A percentile compares a stretch with the other conserved stretches of the same genome.
Conservation (phyloP, 2,113 vertebrate genomes). For the Canis aureus region DNA sequence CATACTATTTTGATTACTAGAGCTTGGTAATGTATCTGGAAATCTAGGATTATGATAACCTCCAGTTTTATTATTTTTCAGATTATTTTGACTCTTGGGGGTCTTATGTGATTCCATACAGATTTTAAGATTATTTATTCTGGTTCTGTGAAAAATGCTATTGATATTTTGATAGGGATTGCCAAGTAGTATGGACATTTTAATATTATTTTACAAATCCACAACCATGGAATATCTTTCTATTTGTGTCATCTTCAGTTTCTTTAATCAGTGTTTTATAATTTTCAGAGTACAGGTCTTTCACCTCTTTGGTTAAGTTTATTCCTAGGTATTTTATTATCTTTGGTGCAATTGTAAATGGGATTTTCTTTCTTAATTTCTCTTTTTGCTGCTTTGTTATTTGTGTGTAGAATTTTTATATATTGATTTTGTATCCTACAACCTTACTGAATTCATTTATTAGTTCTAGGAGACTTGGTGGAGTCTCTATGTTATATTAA, state of each 20-base stretch:
- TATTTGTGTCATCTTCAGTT: neutral
- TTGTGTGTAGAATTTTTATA: neutral
- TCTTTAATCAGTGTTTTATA: neutral
- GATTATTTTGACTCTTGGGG: too few relatives aligned
- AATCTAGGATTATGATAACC: neutral
- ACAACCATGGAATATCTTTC: neutral
- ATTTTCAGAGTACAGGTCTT: neutral
- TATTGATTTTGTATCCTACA: neutral
- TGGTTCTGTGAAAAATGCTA: neutral
- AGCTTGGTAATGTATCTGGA: neutral
- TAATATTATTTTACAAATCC: neutral
- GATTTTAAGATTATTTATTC: too few relatives aligned
- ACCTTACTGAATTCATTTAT: neutral
- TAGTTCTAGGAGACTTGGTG: neutral
- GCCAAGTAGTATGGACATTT: neutral
- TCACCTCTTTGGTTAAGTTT: neutral
- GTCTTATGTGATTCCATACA: too few relatives aligned
- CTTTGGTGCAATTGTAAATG: neutral
- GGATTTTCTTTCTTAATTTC: neutral
- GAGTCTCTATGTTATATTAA: neutral
- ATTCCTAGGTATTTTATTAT: too few relatives aligned
- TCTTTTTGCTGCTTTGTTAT: neutral
- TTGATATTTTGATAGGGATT: neutral
- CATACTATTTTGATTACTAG: neutral
- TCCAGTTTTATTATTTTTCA: neutral